Conservation (phyloP, 2,888 invertebrate species). For the Caenorhabditis parvicauda region DNA sequence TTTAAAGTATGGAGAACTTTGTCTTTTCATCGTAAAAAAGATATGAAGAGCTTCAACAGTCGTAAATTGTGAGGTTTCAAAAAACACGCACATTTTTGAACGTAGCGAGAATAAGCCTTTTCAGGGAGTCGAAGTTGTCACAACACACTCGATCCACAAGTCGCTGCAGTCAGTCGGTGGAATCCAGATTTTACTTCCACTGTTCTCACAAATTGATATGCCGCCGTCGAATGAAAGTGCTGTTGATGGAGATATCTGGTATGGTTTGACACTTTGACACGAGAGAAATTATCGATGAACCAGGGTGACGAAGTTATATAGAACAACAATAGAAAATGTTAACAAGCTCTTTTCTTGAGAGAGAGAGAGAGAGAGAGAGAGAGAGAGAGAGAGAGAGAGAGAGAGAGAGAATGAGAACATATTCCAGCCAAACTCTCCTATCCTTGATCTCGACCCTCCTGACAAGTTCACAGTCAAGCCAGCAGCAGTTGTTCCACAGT, state of each 20-base stretch:
- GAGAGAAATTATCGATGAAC: not conserved
- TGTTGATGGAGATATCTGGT: constrained; percentile 66
- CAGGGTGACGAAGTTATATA: not conserved
- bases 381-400: no score
- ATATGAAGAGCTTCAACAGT: no score
- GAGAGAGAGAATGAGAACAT: not conserved
- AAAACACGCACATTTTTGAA: not conserved
- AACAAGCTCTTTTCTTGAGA: no score
- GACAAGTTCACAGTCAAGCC: constrained; percentile 92
- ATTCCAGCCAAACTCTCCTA: constrained; percentile 83
- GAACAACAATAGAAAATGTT: constrained; percentile 8
- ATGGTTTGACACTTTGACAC: constrained; percentile 2
- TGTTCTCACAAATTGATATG: constrained; percentile 94
- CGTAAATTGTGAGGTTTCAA: no score
- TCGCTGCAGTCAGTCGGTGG: constrained; percentile 98
- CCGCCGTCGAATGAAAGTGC: constrained; percentile 64
- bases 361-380: no score
- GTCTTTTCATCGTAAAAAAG: no score
- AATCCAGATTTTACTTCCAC: constrained; percentile 85
- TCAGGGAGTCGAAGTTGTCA: constrained; percentile 96
- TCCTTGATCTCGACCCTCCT: constrained; percentile 95
- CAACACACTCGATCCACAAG: constrained; percentile 97
- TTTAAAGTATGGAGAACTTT: not conserved
- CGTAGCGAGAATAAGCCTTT: no score
- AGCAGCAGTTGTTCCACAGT: constrained; percentile 98